Evolutionary conservation across 1,140 invertebrate genomes (phyloP).

Genomic region (Theocolax elegans): DNA sequence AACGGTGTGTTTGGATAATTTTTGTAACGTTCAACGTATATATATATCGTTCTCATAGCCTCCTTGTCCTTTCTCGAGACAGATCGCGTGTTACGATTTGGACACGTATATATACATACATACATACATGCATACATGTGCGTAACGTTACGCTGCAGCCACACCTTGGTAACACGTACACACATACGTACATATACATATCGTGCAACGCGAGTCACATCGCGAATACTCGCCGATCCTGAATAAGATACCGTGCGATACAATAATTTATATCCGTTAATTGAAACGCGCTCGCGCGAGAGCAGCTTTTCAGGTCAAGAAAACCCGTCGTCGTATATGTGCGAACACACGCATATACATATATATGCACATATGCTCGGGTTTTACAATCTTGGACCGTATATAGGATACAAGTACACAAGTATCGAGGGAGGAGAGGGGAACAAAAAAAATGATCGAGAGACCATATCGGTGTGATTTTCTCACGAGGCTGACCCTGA

Average conservation of each 20-base stretch:
- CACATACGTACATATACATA: background rate
- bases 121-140: no score
- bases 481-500: conserved; percentile 29
- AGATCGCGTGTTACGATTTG: conserved; percentile 20
- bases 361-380: conserved; percentile 23
- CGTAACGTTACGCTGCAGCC: conserved; percentile 16
- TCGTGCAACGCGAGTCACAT: background rate
- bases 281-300: conserved; percentile 10
- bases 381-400: background rate
- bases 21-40: no score
- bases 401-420: conserved; percentile 8
- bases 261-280: conserved; percentile 23
- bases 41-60: background rate
- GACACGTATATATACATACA: no score
- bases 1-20: no score
- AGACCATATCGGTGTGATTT: conserved; percentile 24
- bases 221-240: background rate
- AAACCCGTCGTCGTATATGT: conserved; percentile 9
- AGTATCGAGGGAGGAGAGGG: conserved; percentile 24
- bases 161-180: background rate
- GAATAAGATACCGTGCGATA: background rate
- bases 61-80: background rate
- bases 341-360: background rate
- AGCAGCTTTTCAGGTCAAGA: conserved; percentile 38
- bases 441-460: no score